Evolutionary conservation across 2,113 vertebrate genomes (phyloP).

Genomic region (Ammodytes dubius): DNA sequence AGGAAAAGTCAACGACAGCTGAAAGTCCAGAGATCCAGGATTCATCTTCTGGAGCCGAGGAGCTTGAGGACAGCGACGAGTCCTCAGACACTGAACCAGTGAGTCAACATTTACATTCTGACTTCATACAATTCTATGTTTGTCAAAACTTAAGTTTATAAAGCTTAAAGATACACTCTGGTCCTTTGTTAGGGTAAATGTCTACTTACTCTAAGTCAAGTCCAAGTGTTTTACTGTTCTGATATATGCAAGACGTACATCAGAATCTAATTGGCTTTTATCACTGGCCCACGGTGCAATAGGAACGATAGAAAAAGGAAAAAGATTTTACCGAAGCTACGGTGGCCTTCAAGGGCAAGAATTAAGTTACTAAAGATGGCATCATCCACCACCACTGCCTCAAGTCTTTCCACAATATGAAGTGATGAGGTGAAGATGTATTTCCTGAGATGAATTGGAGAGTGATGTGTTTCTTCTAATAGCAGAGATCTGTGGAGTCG

Average conservation of each 20-base stretch:
- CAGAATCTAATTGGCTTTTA: too few species aligned
- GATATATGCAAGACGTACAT: too few species aligned
- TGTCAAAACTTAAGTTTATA: background rate
- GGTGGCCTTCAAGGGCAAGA: too few species aligned
- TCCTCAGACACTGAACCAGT: conserved; percentile 12
- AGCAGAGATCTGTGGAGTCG: conserved; percentile 21
- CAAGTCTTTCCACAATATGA: too few species aligned
- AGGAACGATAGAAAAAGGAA: too few species aligned
- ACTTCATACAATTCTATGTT: background rate
- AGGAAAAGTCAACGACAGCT: background rate
- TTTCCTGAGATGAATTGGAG: too few species aligned
- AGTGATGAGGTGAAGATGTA: too few species aligned
- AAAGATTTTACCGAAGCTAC: too few species aligned
- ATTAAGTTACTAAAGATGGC: too few species aligned
- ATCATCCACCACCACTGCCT: too few species aligned
- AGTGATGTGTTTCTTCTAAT: conserved; percentile 2
- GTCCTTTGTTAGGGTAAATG: too few species aligned
- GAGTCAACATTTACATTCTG: conserved; percentile 8
- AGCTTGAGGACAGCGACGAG: background rate
- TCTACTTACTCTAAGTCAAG: background rate
- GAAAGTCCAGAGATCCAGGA: conserved; percentile 17
- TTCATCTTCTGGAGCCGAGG: conserved; percentile 3
- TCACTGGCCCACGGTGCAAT: too few species aligned
- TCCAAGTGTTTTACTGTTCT: conserved; percentile 16
- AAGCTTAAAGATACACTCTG: background rate